These are phyloP conservation scores for Aphidius ervi DNA, from an alignment of 1,140 invertebrate species.

Conservation along the genomic window DNA sequence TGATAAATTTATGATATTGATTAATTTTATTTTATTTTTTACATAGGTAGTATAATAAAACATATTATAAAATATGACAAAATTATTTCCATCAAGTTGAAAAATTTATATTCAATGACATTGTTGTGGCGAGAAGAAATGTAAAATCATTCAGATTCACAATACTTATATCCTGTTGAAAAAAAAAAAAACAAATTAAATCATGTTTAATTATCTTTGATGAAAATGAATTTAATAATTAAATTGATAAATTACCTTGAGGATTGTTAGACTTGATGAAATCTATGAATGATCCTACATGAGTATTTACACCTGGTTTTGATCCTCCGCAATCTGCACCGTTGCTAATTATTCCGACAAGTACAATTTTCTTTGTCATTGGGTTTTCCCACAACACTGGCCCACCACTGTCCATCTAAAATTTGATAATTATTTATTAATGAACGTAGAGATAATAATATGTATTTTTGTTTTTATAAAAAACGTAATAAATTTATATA, in stretches of 20 bases:
- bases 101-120: too few relatives aligned
- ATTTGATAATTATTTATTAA: too few relatives aligned
- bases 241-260: slow-evolving; percentile 29
- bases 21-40: too few relatives aligned
- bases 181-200: background rate
- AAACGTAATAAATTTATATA: slow-evolving; percentile 6
- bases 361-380: slow-evolving; percentile 42
- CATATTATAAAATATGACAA: too few relatives aligned
- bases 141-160: too few relatives aligned
- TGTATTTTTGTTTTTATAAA: too few relatives aligned
- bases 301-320: slow-evolving; percentile 54
- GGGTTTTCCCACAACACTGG: slow-evolving; percentile 60
- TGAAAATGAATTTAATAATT: background rate
- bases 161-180: too few relatives aligned
- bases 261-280: slow-evolving; percentile 51
- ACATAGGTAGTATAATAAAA: too few relatives aligned
- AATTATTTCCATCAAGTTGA: too few relatives aligned
- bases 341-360: slow-evolving; percentile 55
- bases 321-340: slow-evolving; percentile 53
- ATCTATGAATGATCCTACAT: slow-evolving; percentile 50
- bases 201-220: background rate
- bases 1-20: too few relatives aligned
- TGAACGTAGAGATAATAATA: too few relatives aligned
- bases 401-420: slow-evolving; percentile 66
- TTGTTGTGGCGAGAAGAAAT: too few relatives aligned